Percentiles rank a stretch among this genome's conserved stretches.
Conservation (phyloP, 2,113 vertebrate species). For the Microcebus tavaratra region DNA sequence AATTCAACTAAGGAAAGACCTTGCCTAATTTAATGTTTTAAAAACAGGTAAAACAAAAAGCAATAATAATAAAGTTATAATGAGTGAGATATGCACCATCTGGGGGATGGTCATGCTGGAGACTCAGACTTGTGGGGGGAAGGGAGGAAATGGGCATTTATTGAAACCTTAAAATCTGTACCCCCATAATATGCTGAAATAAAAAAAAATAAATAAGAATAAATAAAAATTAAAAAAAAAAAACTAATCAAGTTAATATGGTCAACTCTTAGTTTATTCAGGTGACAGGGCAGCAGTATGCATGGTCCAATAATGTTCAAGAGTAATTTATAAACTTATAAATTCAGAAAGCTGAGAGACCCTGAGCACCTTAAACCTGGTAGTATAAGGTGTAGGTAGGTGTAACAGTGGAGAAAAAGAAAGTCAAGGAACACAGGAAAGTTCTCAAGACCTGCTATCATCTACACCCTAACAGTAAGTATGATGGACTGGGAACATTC, state of each 20-base stretch:
- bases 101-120: too few relatives aligned
- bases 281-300: neutral
- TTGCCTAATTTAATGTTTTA: slow-evolving; percentile 3
- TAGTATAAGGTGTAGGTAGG: neutral
- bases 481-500: neutral
- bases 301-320: neutral
- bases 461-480: neutral
- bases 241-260: neutral
- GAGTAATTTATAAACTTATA: neutral
- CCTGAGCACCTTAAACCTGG: too few relatives aligned
- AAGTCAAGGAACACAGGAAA: neutral
- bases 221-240: neutral
- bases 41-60: slow-evolving; percentile 20
- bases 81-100: too few relatives aligned
- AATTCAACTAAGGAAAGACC: neutral
- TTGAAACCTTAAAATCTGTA: too few relatives aligned
- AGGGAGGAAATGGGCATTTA: too few relatives aligned
- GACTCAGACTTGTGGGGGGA: too few relatives aligned
- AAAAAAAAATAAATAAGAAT: too few relatives aligned
- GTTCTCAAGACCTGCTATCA: neutral
- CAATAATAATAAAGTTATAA: neutral
- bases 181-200: too few relatives aligned
- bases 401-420: neutral
- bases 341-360: neutral
- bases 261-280: neutral